Evolutionary conservation across 2,888 invertebrate species (phyloP).

Genomic region (Quadroppia sp.): DNA sequence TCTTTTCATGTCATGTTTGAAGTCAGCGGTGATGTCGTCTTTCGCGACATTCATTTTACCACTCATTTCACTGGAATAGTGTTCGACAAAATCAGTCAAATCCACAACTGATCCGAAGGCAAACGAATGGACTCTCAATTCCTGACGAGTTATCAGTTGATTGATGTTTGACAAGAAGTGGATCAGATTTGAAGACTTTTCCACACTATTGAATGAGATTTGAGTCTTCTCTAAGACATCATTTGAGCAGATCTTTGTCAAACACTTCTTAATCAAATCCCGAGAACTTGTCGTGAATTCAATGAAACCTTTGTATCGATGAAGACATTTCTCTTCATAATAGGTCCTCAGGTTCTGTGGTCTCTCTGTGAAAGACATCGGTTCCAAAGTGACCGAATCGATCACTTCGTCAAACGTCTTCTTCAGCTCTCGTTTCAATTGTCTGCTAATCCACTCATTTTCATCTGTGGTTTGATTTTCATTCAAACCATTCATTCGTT

Average conservation of each 20-base stretch:
- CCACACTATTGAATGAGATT: no score
- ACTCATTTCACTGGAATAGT: conserved; percentile 40
- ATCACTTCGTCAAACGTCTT: no score
- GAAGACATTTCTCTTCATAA: neutral
- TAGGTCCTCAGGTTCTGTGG: no score
- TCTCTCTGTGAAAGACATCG: no score
- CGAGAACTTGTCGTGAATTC: neutral
- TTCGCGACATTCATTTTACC: neutral
- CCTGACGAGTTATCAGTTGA: neutral
- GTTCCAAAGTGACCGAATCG: no score
- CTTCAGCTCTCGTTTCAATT: no score
- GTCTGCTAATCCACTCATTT: no score
- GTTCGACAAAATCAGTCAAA: conserved; percentile 45
- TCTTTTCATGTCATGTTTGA: neutral
- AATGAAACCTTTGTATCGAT: neutral
- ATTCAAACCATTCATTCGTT: no score
- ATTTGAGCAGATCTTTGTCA: neutral
- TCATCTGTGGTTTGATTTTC: no score
- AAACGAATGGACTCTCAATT: conserved; percentile 20
- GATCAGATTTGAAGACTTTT: neutral
- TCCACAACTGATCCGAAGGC: conserved; percentile 45
- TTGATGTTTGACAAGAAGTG: neutral
- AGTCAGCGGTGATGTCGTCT: neutral
- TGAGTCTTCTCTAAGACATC: no score
- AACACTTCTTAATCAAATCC: neutral